Evolutionary conservation across 2,888 invertebrate genomes (phyloP), one percentile per base, ranked within the genome.

Genomic region (Ceramica pisi): DNA sequence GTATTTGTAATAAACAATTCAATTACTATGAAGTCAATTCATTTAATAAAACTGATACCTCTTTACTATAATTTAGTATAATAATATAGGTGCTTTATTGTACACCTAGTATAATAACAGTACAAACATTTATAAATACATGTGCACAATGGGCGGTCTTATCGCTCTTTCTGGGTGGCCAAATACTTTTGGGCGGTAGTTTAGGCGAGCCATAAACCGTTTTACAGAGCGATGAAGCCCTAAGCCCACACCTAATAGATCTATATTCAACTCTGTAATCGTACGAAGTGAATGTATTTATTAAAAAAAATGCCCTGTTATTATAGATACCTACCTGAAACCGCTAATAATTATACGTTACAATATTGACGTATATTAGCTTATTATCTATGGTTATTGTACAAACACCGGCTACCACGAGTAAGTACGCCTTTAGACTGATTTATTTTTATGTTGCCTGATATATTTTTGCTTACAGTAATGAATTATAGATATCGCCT

Each of bases 401-500:
- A 41, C 26, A 64, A 48, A 56, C 65, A 63, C n/a, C 1, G 35
- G 53, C 19, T 63, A 21, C 46, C 21, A 44, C 55, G 41, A 74
- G 16, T 59, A 48, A 59, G 19, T 44, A 56, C 53, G 48, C 35
- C 46, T 64, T 80, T 41, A 70, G 10, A 64, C 51, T 41, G 56
- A 80, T 67, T 80, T 67, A 75, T 75, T 70, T 78, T 75, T 61
- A 80, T 59, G 50, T 63, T 63, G 48, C 48, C 10, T 35, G 71
- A 65, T 80, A 64, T 80, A 75, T 75, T 67, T 75, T 75, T 57
- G 61, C 41, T 50, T 26, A 64, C 66, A 23, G 50, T 66, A 41
- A 56, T 75, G 61, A 67, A n/a, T 71, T 61, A 79, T 62, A 80
- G 66, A 61, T 67, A 64, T 75, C 48, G 46, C 81, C 76, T 80